Evolutionary conservation across 2,797 vertebrate species (phyloP).

Genomic region (Argya squamiceps): DNA sequence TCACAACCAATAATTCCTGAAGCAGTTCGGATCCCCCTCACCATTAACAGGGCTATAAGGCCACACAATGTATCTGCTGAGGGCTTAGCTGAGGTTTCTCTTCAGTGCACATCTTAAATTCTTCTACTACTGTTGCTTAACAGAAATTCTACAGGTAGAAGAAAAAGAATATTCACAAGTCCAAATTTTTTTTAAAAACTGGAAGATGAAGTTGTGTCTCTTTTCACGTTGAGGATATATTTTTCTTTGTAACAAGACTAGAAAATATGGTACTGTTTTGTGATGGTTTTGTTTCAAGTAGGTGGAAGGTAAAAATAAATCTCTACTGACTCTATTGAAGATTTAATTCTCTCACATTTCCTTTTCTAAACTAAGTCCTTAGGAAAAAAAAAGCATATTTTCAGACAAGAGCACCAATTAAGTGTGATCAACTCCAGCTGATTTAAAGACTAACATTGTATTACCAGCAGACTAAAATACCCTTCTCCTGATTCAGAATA

Average conservation of each 20-base stretch:
- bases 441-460: not conserved
- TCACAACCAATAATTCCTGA: not conserved
- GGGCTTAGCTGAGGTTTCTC: not conserved
- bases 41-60: not conserved
- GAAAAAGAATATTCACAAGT: not conserved
- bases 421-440: not conserved
- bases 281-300: not conserved
- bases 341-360: not conserved
- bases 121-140: not conserved
- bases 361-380: not conserved
- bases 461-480: not conserved
- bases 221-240: not conserved
- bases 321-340: not conserved
- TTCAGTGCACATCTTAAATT: not conserved
- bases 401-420: not conserved
- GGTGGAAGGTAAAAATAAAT: not conserved
- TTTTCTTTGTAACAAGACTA: not conserved
- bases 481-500: not conserved
- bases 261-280: not conserved
- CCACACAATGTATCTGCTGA: accelerated
- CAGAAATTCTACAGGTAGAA: not conserved
- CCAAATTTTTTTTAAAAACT: not conserved
- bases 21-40: not conserved
- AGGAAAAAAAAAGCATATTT: not conserved
- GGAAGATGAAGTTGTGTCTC: not conserved